These are phyloP conservation scores for Cataglyphis hispanica DNA, from an alignment of 1,140 invertebrate species.

Conservation along the genomic window DNA sequence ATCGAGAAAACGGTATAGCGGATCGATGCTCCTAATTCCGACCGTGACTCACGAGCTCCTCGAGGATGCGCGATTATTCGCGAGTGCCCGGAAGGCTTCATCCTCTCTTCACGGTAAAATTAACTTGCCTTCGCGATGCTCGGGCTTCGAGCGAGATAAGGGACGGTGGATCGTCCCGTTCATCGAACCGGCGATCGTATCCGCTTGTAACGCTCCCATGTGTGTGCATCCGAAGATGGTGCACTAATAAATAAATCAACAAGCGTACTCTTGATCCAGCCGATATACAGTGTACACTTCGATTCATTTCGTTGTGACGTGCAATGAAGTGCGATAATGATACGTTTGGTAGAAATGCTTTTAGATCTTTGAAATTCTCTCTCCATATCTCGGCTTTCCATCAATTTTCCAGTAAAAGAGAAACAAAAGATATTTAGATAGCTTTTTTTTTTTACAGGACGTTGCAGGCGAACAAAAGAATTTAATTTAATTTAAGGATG, in stretches of 20 bases:
- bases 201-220: background rate
- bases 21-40: conserved; percentile 34
- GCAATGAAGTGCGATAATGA: conserved; percentile 10
- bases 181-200: conserved; percentile 31
- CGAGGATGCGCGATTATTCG: conserved; percentile 50
- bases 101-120: conserved; percentile 21
- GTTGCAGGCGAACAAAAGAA: background rate
- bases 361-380: background rate
- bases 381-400: background rate
- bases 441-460: too few relatives aligned
- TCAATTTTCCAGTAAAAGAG: background rate
- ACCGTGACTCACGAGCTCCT: conserved; percentile 52
- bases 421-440: background rate
- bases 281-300: background rate
- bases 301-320: conserved; percentile 10
- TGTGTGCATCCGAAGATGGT: background rate
- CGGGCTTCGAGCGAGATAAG: conserved; percentile 28
- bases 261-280: background rate
- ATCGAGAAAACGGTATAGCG: conserved; percentile 29
- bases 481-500: background rate
- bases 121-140: conserved; percentile 61
- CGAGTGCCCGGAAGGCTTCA: conserved; percentile 44
- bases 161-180: conserved; percentile 39
- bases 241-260: conserved; percentile 47
- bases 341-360: background rate